Evolutionary conservation across 2,797 vertebrate species (phyloP), one percentile per base, ranked within the genome.

Genomic region (Cyprinella venusta): DNA sequence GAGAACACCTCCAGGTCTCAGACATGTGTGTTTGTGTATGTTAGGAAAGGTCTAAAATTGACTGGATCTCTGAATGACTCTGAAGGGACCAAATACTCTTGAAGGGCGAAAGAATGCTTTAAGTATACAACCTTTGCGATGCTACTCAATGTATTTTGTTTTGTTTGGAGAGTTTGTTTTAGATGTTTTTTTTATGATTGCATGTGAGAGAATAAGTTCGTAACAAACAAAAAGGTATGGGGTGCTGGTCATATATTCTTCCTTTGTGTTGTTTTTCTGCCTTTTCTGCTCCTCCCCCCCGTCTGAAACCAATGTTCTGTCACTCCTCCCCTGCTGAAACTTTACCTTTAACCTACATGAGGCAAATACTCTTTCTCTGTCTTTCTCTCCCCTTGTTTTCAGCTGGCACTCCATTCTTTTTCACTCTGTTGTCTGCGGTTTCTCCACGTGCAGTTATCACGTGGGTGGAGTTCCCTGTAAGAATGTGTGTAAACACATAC

Each of bases 401-500:
- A 88, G 91, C 91, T 93, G 92, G 88, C 88, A 68, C 80, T 38
- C 72, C 61, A 70, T 50, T 70, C 13, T 68, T 33, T 83, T 80
- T 63, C 74, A 65, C 65, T 40, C 50, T 63, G 30, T 65, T 90
- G 88, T 91, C 88, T 92, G 90, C 77, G 33, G 89, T 86, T 90
- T 33, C 88, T 90, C 90, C 93, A 93, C 88, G 89, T 94, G 94
- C 93, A 92, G 87, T 85, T 76, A 91, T 90, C 91, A 88, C 89
- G 91, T 91, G 91, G 93, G 92, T 93, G 92, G 92, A 94, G 92
- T 93, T 93, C 91, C 93, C 93, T 90, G 71, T 79, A 91, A 89
- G 90, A 94, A 92, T 93, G 90, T 91, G 89, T 88, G 76, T 65
- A 48, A 15, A 84, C 76, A 69, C 74, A 77, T 45, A 74, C 75